Evolutionary conservation across 1,140 invertebrate genomes (phyloP).

Genomic region (Drosophila setifemur): DNA sequence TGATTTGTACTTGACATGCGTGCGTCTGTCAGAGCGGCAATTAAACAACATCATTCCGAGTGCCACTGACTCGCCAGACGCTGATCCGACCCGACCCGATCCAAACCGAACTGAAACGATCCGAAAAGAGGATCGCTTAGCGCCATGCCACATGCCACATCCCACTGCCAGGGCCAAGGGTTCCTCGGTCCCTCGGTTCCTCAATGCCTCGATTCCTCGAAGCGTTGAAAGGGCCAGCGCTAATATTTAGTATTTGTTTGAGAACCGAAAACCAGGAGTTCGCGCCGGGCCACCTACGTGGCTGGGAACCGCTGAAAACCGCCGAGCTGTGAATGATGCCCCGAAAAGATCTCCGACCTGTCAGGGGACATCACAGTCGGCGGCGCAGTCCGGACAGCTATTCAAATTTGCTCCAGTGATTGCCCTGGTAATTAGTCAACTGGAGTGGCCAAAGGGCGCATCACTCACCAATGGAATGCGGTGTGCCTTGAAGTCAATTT

Average conservation of each 20-base stretch:
- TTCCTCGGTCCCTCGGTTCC: too few relatives aligned
- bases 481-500: conserved; percentile 52
- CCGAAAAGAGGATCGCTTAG: background rate
- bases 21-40: conserved; percentile 71
- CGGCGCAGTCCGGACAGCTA: background rate
- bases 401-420: conserved; percentile 11
- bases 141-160: background rate
- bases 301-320: conserved; percentile 13
- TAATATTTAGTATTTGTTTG: conserved; percentile 79
- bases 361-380: conserved; percentile 3
- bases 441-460: conserved; percentile 65
- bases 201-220: background rate
- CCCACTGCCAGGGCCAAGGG: too few relatives aligned
- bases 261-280: conserved; percentile 38
- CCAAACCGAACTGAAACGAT: background rate
- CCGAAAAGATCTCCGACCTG: conserved; percentile 10
- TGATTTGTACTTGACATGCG: conserved; percentile 74
- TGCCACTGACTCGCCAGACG: conserved; percentile 12
- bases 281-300: conserved; percentile 35
- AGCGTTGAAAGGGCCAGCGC: conserved; percentile 67
- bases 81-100: background rate
- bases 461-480: conserved; percentile 51
- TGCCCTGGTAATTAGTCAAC: conserved; percentile 66
- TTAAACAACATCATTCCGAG: conserved; percentile 73
- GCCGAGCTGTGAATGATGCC: conserved; percentile 29